These are phyloP conservation scores for Rhagonycha fulva DNA, from an alignment of 2,888 invertebrate species.

Conservation along the genomic window DNA sequence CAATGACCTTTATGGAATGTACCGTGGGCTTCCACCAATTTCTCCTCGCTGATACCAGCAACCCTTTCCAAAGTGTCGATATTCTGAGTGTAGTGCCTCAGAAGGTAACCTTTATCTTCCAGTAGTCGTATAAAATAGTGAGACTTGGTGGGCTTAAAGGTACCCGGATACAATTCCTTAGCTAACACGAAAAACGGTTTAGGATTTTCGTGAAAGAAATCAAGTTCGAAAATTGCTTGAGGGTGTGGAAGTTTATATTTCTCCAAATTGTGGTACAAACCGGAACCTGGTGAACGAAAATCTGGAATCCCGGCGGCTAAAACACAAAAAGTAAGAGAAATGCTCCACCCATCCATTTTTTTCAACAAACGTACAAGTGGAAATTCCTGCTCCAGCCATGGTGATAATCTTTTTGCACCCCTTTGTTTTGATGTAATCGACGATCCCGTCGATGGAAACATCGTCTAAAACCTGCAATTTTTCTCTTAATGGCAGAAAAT, in stretches of 20 bases:
- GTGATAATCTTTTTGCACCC: slow-evolving; percentile 87
- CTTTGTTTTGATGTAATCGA: slow-evolving; percentile 75
- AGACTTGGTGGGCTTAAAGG: slow-evolving; percentile 84
- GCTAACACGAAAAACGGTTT: slow-evolving; percentile 91
- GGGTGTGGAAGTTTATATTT: slow-evolving; percentile 92
- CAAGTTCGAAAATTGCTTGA: slow-evolving; percentile 89
- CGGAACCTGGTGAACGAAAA: slow-evolving; percentile 90
- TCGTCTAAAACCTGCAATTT: slow-evolving; percentile 66
- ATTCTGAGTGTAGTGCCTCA: slow-evolving; percentile 86
- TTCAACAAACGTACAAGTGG: slow-evolving; percentile 75
- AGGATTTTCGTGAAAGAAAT: slow-evolving; percentile 85
- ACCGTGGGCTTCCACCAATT: slow-evolving; percentile 93
- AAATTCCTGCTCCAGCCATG: slow-evolving; percentile 95
- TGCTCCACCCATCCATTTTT: neutral
- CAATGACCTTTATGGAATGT: slow-evolving; percentile 90
- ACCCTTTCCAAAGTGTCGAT: slow-evolving; percentile 91
- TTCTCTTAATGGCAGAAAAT: neutral
- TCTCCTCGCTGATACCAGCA: slow-evolving; percentile 81
- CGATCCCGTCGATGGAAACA: slow-evolving; percentile 75
- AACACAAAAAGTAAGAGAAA: slow-evolving; percentile 37
- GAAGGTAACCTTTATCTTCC: slow-evolving; percentile 76
- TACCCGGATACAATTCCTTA: slow-evolving; percentile 86
- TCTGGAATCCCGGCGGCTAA: slow-evolving; percentile 95
- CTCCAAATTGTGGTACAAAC: slow-evolving; percentile 87
- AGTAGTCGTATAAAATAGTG: slow-evolving; percentile 90